phyloP scores from a whole-genome alignment of 2,888 invertebrate species.

The Hydraecia micacea region DNA sequence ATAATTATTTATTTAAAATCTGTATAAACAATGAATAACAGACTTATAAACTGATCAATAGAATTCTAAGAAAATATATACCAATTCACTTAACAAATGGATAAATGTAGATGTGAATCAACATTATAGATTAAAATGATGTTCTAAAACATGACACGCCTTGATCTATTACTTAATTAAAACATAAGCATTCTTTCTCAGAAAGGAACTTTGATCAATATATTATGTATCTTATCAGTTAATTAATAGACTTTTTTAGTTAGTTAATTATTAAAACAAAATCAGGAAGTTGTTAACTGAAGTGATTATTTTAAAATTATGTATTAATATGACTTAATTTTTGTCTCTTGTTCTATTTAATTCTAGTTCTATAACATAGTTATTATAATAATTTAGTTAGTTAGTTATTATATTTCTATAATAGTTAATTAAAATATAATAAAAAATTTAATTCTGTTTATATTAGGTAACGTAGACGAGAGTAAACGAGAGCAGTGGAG shows the following conservation, averaged over 20 bases:
- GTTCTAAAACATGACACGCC: conserved; percentile 1
- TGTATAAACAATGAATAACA: neutral
- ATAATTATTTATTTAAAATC: neutral
- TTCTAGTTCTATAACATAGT: too few species aligned
- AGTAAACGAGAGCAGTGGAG: neutral
- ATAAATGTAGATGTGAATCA: conserved; percentile 42
- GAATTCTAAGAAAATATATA: conserved; percentile 9
- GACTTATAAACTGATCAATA: neutral
- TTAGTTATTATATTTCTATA: too few species aligned
- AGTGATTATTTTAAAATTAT: conserved; percentile 19
- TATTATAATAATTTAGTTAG: too few species aligned
- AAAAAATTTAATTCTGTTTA: too few species aligned
- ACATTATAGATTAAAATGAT: conserved; percentile 20
- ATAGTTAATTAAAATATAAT: too few species aligned
- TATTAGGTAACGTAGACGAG: neutral
- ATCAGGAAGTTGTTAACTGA: conserved; percentile 44
- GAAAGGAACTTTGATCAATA: conserved; percentile 18
- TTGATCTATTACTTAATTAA: conserved; percentile 29
- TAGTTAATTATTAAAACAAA: conserved; percentile 33
- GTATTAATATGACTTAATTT: neutral
- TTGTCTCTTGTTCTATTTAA: conserved; percentile 1
- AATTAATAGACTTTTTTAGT: conserved; percentile 12
- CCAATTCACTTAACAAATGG: conserved; percentile 17
- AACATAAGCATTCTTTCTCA: conserved; percentile 19
- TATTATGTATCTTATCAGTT: conserved; percentile 40